These are phyloP conservation scores for Chrysogorgia sp. DNA, from an alignment of 92 coral and sea anemone species.

Conservation along the genomic window DNA sequence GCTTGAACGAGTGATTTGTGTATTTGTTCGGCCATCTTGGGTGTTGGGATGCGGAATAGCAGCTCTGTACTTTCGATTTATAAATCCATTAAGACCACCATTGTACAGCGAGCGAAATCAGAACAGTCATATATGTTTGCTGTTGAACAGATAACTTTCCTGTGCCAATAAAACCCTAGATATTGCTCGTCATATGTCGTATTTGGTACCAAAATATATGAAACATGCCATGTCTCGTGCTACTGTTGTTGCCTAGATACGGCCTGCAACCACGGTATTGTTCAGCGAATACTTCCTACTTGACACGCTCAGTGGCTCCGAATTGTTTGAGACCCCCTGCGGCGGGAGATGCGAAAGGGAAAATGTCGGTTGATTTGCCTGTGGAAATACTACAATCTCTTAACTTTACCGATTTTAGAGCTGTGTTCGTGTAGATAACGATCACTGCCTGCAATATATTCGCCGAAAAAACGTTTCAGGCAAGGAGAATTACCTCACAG, in stretches of 20 bases:
- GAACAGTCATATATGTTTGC: neutral
- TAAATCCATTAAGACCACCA: conserved; percentile 27
- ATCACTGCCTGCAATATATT: conserved; percentile 31
- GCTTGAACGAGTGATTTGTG: conserved; percentile 2
- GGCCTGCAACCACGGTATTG: conserved; percentile 19
- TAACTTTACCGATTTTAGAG: conserved; percentile 20
- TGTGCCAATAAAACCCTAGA: conserved; percentile 13
- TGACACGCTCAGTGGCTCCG: neutral
- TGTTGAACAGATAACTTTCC: neutral
- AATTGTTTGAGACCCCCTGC: conserved; percentile 4
- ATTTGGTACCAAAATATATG: conserved; percentile 28
- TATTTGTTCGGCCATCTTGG: conserved; percentile 3
- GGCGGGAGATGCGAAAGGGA: conserved; percentile 3
- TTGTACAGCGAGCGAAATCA: neutral
- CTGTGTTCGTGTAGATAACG: conserved; percentile 23
- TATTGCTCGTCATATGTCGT: neutral
- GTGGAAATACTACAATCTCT: conserved; percentile 20
- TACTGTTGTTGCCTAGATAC: conserved; percentile 13
- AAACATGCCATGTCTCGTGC: neutral
- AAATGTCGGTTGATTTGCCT: conserved; percentile 29
- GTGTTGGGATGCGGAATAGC: conserved; percentile 14
- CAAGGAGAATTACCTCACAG: conserved; percentile 25
- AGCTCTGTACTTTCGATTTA: conserved; percentile 41
- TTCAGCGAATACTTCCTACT: neutral
- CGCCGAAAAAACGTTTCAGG: conserved; percentile 3